These are phyloP conservation scores for Athetis lepigone DNA, from an alignment of 2,888 invertebrate species.

Conservation along the genomic window DNA sequence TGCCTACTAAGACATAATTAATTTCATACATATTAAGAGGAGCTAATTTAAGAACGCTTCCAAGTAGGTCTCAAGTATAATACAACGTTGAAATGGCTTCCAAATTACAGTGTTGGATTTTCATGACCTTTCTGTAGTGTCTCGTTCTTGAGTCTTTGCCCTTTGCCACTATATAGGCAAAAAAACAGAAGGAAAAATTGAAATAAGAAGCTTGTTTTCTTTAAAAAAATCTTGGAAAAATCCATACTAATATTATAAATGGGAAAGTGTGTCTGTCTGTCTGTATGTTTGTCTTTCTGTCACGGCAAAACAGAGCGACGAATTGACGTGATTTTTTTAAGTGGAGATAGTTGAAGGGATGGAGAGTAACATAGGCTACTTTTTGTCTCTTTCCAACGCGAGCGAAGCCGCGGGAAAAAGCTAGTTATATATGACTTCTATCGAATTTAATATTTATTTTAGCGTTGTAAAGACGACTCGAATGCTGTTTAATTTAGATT, in stretches of 20 bases:
- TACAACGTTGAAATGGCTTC: conserved; percentile 59
- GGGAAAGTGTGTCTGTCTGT: too few species aligned
- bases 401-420: too few species aligned
- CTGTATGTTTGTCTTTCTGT: too few species aligned
- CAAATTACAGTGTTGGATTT: conserved; percentile 68
- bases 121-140: conserved; percentile 59
- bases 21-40: conserved; percentile 31
- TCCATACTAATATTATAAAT: too few species aligned
- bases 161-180: conserved; percentile 23
- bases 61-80: conserved; percentile 45
- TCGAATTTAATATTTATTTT: too few species aligned
- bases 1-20: conserved; percentile 10
- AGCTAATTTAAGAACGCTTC: conserved; percentile 41
- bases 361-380: too few species aligned
- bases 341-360: too few species aligned
- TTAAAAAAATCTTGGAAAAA: background rate
- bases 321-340: too few species aligned
- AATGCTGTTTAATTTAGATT: too few species aligned
- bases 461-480: background rate
- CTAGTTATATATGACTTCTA: too few species aligned
- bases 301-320: too few species aligned
- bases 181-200: background rate
- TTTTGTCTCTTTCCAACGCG: too few species aligned
- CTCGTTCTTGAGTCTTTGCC: conserved; percentile 43
- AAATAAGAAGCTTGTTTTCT: background rate